Conservation (phyloP, 2,888 invertebrate species). For the Nephrotoma flavescens region DNA sequence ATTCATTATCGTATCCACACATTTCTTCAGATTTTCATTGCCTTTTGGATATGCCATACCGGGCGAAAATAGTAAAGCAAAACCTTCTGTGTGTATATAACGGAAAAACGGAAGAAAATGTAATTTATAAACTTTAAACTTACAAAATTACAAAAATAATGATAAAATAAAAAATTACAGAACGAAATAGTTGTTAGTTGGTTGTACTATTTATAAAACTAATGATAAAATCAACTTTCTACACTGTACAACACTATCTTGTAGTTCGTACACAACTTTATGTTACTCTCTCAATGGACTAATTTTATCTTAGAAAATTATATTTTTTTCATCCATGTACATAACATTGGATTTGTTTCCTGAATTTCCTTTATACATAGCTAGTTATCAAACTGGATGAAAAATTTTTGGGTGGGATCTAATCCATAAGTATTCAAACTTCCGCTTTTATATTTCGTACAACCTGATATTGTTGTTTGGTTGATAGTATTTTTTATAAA, state of each 20-base stretch:
- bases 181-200: not conserved
- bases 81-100: not conserved
- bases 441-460: not conserved
- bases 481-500: not conserved
- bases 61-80: not conserved
- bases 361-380: not conserved
- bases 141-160: not conserved
- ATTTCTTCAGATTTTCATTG: not conserved
- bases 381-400: not conserved
- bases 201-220: not conserved
- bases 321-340: not conserved
- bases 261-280: not conserved
- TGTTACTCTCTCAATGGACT: not conserved
- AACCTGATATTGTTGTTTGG: not conserved
- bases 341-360: not conserved
- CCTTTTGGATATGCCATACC: not conserved
- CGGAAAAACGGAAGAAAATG: not conserved
- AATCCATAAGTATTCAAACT: not conserved
- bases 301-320: not conserved
- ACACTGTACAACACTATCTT: not conserved
- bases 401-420: not conserved
- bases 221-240: not conserved
- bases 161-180: not conserved
- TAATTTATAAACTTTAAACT: not conserved
- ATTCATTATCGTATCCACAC: not conserved